Evolutionary conservation across 2,888 invertebrate genomes (phyloP), one percentile per base, ranked within the genome.

Genomic region (Sesamia inferens): DNA sequence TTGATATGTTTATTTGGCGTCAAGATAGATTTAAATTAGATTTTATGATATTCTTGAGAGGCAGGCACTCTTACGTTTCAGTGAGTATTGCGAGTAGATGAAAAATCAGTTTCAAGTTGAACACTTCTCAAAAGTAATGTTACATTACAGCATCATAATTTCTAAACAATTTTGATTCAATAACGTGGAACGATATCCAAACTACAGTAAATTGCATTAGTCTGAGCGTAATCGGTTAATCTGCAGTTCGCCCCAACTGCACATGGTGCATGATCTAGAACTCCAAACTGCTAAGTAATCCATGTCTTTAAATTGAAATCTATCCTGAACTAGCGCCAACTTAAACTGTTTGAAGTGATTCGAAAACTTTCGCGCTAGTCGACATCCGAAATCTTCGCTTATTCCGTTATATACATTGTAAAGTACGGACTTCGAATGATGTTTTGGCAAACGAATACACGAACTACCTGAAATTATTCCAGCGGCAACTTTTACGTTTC

Each of bases 281-380:
- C 83, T 87, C 83, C 69, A 62, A 81, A 84, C 81, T 82, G 75
- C 84, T 80, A 82, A 84, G 82, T 85, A 85, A 82, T 86, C 76
- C 81, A 85, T 82, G 84, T 88, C 86, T 88, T 90, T 86, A 88
- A 90, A 90, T 88, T 84, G 83, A 87, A 90, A 90, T 88, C 85
- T 80, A 86, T 77, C 78, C 67, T 61, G 69, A 82, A 86, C 81
- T 85, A 86, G 78, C 62, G 76, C 74, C 67, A 82, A 84, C 83
- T 86, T 68, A 70, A 78, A 78, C 72, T 76, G 69, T 77, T 82
- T 74, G 71, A 74, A 86, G 81, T 84, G 85, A 87, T 87, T 87
- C 82, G 65, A 76, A 83, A 88, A 88, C 86, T 89, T 89, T 79
- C 58, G 44, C 54, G 54, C 48, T 65, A 84, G 74, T 78, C 82